phyloP scores from a whole-genome alignment of 2,113 vertebrate genomes.

The Ciconia stormi region DNA sequence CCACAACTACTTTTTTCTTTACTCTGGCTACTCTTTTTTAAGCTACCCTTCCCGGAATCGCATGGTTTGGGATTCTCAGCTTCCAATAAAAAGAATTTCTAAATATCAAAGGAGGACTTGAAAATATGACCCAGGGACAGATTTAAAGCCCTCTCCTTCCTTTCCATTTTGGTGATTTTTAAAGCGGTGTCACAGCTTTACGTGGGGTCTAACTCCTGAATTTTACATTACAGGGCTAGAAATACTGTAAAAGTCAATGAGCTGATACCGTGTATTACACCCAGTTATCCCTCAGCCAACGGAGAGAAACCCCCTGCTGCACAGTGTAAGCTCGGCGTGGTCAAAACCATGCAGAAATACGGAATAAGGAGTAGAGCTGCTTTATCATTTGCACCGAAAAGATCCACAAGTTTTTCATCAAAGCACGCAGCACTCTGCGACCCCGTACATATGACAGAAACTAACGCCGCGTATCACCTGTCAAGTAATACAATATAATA shows the following conservation, averaged over 20 bases:
- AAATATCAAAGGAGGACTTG: background rate
- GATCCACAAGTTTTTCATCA: background rate
- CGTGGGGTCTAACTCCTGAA: background rate
- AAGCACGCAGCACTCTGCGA: rapidly evolving
- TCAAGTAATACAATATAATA: rapidly evolving
- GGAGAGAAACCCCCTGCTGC: background rate
- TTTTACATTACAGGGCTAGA: background rate
- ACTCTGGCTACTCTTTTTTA: background rate
- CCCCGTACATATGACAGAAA: rapidly evolving
- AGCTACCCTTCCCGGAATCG: background rate
- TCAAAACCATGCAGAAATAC: background rate
- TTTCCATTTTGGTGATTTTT: background rate
- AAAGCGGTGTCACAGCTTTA: background rate
- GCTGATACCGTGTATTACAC: background rate
- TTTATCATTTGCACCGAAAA: background rate
- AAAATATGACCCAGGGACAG: background rate
- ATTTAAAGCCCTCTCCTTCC: background rate
- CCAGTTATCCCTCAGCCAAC: background rate
- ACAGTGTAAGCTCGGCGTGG: rapidly evolving
- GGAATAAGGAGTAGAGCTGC: background rate
- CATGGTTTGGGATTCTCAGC: rapidly evolving
- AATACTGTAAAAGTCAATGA: background rate
- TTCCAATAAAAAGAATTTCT: background rate
- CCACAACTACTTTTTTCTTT: background rate
- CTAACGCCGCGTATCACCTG: rapidly evolving